Conservation (phyloP, 2,113 vertebrate genomes). For the Phalacrocorax pelagicus region DNA sequence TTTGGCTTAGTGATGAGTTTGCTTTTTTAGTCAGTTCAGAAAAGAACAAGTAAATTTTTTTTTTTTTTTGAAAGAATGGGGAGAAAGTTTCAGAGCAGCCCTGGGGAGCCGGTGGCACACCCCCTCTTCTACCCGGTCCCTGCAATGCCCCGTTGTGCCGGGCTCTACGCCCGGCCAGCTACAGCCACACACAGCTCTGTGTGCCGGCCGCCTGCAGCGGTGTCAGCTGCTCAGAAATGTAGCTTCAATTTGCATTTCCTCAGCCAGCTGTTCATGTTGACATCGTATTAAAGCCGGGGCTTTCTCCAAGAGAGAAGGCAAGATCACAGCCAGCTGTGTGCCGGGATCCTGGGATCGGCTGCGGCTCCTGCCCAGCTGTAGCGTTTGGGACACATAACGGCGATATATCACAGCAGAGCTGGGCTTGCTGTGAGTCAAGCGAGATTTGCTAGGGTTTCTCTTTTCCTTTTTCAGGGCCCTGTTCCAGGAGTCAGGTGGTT, state of each 20-base stretch:
- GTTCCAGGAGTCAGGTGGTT: background rate
- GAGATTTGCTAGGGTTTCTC: background rate
- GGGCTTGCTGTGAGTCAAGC: fast-evolving
- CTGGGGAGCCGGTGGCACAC: background rate
- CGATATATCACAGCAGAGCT: background rate
- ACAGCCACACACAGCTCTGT: background rate
- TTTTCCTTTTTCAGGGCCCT: background rate
- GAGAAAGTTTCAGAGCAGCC: background rate
- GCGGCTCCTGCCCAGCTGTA: background rate
- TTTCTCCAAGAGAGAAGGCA: background rate
- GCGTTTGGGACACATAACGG: fast-evolving
- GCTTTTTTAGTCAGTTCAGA: too few species aligned
- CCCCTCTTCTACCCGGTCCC: background rate
- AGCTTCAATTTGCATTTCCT: background rate
- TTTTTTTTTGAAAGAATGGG: background rate
- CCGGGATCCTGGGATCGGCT: background rate
- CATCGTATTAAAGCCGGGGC: background rate
- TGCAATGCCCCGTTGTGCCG: fast-evolving
- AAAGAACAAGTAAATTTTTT: background rate
- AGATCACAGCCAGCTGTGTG: background rate
- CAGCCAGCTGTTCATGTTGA: background rate
- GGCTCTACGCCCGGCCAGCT: background rate
- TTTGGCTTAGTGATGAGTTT: fast-evolving
- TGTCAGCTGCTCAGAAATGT: background rate
- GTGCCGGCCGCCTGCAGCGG: background rate